A percentile compares a stretch with the other conserved stretches of the same genome.
Evolutionary conservation across 2,113 vertebrate species (phyloP).

Genomic region (Dromas ardeola): DNA sequence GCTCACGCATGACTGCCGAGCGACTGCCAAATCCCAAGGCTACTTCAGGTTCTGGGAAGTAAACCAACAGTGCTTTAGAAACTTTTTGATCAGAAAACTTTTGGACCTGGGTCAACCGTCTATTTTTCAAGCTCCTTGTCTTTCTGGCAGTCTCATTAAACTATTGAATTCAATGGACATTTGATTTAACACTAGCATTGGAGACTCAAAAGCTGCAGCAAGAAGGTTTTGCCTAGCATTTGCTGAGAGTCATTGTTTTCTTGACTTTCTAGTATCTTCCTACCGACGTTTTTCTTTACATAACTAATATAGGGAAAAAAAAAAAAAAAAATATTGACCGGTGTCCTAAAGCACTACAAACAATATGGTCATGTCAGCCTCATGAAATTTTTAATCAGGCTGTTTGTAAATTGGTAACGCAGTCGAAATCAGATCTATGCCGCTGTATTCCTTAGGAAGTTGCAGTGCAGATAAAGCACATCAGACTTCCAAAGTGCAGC

Average conservation of each 20-base stretch:
- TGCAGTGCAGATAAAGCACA: not conserved
- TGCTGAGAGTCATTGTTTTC: not conserved
- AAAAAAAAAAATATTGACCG: not conserved
- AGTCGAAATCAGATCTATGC: not conserved
- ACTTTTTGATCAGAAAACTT: not conserved
- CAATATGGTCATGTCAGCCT: not conserved
- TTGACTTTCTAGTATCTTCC: not conserved
- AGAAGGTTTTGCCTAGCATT: not conserved
- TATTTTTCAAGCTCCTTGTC: not conserved
- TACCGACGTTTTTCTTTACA: not conserved
- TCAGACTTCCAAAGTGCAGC: not conserved
- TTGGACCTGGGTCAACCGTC: not conserved
- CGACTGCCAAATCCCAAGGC: conserved; percentile 25
- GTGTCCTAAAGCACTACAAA: not conserved
- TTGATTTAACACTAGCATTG: not conserved
- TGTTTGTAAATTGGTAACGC: not conserved
- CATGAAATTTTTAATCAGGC: not conserved
- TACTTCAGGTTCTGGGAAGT: conserved; percentile 37
- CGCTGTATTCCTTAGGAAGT: not conserved
- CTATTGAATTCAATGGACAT: not conserved
- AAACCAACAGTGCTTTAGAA: conserved; percentile 14
- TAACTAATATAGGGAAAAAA: not conserved
- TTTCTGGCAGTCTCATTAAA: not conserved
- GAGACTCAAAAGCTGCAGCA: not conserved
- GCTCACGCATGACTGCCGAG: not conserved